Conservation (phyloP, 2,113 vertebrate species). For the Albula goreensis region DNA sequence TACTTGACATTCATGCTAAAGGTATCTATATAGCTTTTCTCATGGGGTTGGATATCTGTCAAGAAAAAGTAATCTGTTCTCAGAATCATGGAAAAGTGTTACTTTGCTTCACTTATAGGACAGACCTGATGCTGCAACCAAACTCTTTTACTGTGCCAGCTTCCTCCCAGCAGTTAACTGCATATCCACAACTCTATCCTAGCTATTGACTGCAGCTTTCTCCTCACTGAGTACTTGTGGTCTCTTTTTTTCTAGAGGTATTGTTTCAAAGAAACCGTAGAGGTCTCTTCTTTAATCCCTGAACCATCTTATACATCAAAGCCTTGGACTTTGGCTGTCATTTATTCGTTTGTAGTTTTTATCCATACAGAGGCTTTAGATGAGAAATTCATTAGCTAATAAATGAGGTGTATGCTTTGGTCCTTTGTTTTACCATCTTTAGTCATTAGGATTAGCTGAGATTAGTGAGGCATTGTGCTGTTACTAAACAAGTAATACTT, state of each 20-base stretch:
- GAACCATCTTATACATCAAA: background rate
- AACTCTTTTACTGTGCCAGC: background rate
- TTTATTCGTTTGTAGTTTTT: constrained; percentile 8
- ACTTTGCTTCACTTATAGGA: background rate
- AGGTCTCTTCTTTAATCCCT: background rate
- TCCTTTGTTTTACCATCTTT: constrained; percentile 26
- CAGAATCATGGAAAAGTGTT: background rate
- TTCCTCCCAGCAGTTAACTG: background rate
- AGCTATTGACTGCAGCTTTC: background rate
- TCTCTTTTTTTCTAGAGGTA: background rate
- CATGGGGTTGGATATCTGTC: background rate
- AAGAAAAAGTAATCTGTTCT: background rate
- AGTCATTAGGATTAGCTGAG: constrained; percentile 29
- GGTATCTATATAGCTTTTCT: background rate
- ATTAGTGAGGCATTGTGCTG: constrained; percentile 20
- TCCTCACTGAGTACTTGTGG: background rate
- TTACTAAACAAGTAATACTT: constrained; percentile 20
- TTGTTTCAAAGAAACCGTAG: background rate
- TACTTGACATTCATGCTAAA: background rate
- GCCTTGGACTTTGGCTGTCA: background rate
- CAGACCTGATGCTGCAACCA: background rate
- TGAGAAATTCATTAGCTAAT: constrained; percentile 19
- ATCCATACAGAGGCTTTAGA: background rate
- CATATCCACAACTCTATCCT: background rate
- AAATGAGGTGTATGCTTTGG: constrained; percentile 19